A percentile compares a stretch with the other conserved stretches of the same genome.
Evolutionary conservation across 1,140 invertebrate genomes (phyloP).

Genomic region (Nomia melanderi): DNA sequence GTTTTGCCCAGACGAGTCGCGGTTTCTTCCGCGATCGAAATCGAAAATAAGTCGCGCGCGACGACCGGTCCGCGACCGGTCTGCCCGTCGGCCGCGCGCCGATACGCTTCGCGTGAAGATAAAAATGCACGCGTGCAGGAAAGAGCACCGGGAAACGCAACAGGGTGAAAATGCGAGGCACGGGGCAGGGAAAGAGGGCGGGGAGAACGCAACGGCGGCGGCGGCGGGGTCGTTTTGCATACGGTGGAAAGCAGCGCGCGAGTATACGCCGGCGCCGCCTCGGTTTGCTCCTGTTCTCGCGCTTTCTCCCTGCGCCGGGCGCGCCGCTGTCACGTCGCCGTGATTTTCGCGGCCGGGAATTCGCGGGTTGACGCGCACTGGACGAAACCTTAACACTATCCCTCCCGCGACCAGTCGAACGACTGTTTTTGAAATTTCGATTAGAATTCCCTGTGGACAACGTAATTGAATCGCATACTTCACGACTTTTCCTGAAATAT

Average conservation of each 20-base stretch:
- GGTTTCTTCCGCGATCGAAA: constrained; percentile 53
- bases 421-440: too few species aligned
- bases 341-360: neutral
- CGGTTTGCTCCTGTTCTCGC: constrained; percentile 48
- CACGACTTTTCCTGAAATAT: too few species aligned
- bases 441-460: too few species aligned
- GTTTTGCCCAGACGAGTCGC: constrained; percentile 32
- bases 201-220: neutral
- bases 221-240: constrained; percentile 51
- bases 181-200: neutral
- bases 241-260: constrained; percentile 30
- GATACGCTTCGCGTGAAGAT: constrained; percentile 12
- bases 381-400: too few species aligned
- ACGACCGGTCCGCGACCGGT: constrained; percentile 9
- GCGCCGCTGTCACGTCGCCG: neutral
- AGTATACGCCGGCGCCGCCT: neutral
- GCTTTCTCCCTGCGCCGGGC: constrained; percentile 46
- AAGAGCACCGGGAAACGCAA: constrained; percentile 34
- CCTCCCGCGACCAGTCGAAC: too few species aligned
- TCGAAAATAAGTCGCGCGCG: constrained; percentile 28
- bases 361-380: too few species aligned
- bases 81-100: constrained; percentile 15
- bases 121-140: constrained; percentile 11
- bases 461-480: too few species aligned
- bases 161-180: constrained; percentile 38